A percentile compares a stretch with the other conserved stretches of the same genome.
These are phyloP conservation scores for Lasaia peninsularis DNA, from an alignment of 1,140 invertebrate species.

Conservation along the genomic window DNA sequence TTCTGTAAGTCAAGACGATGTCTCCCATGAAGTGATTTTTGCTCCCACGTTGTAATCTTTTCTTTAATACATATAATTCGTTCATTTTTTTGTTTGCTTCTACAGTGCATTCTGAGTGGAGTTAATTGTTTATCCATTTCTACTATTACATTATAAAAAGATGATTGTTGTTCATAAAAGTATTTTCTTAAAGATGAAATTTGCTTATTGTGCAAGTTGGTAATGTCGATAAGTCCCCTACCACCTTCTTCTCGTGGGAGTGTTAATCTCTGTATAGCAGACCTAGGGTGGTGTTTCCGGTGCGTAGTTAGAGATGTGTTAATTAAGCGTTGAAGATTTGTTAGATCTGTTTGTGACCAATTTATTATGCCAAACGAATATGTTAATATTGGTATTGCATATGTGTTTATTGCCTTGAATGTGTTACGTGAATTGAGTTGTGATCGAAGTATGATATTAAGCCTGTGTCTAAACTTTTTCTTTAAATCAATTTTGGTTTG, in stretches of 20 bases:
- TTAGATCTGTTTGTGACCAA: conserved; percentile 21
- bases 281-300: conserved; percentile 22
- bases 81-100: conserved; percentile 9
- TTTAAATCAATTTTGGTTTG: conserved; percentile 15
- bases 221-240: conserved; percentile 16
- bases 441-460: conserved; percentile 15
- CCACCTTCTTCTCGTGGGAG: conserved; percentile 16
- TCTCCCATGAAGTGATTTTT: conserved; percentile 20
- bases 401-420: conserved; percentile 26
- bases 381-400: conserved; percentile 21
- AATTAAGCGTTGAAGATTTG: conserved; percentile 14
- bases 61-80: too few species aligned
- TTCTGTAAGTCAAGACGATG: conserved; percentile 19
- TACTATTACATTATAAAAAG: too few species aligned
- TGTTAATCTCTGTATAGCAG: conserved; percentile 17
- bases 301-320: conserved; percentile 16
- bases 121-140: conserved; percentile 13
- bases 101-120: conserved; percentile 7
- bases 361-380: conserved; percentile 20
- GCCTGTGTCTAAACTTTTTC: conserved; percentile 14
- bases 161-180: conserved; percentile 4
- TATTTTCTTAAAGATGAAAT: conserved; percentile 10
- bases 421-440: conserved; percentile 20
- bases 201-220: conserved; percentile 16
- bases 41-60: too few species aligned